phyloP scores from a whole-genome alignment of 2,113 vertebrate genomes.

The Thinocorus orbignyianus region DNA sequence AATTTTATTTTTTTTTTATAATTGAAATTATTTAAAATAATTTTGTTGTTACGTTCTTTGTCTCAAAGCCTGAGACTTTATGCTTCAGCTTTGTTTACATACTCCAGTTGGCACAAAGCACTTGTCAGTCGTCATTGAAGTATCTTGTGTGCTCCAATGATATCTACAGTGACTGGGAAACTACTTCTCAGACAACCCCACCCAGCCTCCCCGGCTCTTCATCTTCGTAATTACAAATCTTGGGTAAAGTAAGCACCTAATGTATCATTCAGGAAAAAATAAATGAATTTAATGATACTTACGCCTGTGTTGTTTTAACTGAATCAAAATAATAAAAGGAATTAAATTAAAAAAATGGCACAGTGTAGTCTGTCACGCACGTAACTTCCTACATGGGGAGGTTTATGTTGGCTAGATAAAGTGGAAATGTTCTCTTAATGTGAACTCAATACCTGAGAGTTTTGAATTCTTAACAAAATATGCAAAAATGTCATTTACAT shows the following conservation, averaged over 20 bases:
- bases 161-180: neutral
- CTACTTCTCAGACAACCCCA: neutral
- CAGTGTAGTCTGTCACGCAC: neutral
- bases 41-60: neutral
- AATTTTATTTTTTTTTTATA: neutral
- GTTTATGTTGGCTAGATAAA: neutral
- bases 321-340: neutral
- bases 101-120: neutral
- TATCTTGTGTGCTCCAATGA: neutral
- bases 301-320: constrained; percentile 35
- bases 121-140: neutral
- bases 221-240: neutral
- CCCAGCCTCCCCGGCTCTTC: neutral
- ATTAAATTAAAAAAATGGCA: neutral
- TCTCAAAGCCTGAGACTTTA: neutral
- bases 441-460: neutral
- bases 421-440: neutral
- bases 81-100: neutral
- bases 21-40: neutral
- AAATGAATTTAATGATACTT: neutral
- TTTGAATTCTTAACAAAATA: neutral
- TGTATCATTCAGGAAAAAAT: neutral
- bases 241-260: neutral
- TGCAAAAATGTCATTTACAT: neutral
- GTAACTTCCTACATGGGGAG: neutral